These are phyloP conservation scores for Scomber japonicus DNA, from an alignment of 2,113 vertebrate genomes.

Conservation along the genomic window DNA sequence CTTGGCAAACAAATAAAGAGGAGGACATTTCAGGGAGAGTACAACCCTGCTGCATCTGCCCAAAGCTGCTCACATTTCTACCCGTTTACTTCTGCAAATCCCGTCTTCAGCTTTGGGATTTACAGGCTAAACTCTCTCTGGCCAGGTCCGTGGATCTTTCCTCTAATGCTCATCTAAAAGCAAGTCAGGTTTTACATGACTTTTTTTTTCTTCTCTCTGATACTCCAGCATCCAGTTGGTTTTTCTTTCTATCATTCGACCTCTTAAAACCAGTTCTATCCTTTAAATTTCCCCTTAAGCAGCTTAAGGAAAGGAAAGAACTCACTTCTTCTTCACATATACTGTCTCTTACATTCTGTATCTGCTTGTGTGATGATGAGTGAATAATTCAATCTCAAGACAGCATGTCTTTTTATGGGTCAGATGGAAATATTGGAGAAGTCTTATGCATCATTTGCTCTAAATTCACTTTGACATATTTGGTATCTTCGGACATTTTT, in stretches of 20 bases:
- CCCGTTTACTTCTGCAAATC: constrained; percentile 38
- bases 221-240: not conserved
- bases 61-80: constrained; percentile 4
- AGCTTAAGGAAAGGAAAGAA: not conserved
- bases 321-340: not conserved
- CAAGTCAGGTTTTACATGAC: constrained; percentile 15
- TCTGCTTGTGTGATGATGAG: not conserved
- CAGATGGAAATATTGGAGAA: too few species aligned
- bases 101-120: constrained; percentile 34
- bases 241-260: not conserved
- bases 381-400: too few species aligned
- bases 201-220: constrained; percentile 2
- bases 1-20: constrained; percentile 33
- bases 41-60: constrained; percentile 4
- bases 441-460: too few species aligned
- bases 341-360: not conserved
- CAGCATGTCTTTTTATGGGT: too few species aligned
- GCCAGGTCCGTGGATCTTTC: constrained; percentile 23
- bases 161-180: constrained; percentile 30
- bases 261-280: not conserved
- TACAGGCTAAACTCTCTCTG: constrained; percentile 27
- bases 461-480: too few species aligned
- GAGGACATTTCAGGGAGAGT: constrained; percentile 8
- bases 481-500: too few species aligned
- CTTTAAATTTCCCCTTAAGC: constrained; percentile 12